phyloP scores from a whole-genome alignment of 2,113 vertebrate genomes.

The Larimichthys polyactis region DNA sequence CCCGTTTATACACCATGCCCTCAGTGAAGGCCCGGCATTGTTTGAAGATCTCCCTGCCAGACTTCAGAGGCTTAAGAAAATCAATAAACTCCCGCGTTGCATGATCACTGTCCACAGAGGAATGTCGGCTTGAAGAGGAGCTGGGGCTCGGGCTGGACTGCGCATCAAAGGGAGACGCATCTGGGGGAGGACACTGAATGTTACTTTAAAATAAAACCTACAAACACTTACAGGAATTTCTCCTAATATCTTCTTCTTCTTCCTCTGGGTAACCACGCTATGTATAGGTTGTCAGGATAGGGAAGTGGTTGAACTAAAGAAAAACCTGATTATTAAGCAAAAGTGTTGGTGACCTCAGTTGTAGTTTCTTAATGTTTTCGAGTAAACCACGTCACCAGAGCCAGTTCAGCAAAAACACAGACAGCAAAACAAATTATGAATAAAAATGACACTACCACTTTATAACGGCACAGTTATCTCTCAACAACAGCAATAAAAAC shows the following conservation, averaged over 20 bases:
- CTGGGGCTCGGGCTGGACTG: conserved; percentile 86
- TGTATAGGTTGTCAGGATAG: background rate
- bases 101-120: conserved; percentile 88
- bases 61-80: conserved; percentile 93
- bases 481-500: background rate
- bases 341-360: background rate
- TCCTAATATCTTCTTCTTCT: background rate
- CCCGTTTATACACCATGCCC: conserved; percentile 91
- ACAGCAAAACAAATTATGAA: background rate
- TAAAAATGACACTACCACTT: background rate
- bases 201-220: background rate
- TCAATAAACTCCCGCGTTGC: conserved; percentile 93
- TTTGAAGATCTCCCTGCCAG: conserved; percentile 94
- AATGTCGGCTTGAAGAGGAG: conserved; percentile 87
- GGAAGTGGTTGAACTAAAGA: background rate
- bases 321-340: background rate
- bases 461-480: background rate
- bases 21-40: conserved; percentile 93
- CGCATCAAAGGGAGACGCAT: conserved; percentile 81
- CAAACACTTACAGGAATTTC: too few relatives aligned
- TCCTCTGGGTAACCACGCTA: background rate
- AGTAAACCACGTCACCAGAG: background rate
- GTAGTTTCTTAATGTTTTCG: background rate
- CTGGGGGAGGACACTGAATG: conserved; percentile 72
- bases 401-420: background rate